Evolutionary conservation across 1,140 invertebrate genomes (phyloP).

Genomic region (Trichogramma pretiosum): DNA sequence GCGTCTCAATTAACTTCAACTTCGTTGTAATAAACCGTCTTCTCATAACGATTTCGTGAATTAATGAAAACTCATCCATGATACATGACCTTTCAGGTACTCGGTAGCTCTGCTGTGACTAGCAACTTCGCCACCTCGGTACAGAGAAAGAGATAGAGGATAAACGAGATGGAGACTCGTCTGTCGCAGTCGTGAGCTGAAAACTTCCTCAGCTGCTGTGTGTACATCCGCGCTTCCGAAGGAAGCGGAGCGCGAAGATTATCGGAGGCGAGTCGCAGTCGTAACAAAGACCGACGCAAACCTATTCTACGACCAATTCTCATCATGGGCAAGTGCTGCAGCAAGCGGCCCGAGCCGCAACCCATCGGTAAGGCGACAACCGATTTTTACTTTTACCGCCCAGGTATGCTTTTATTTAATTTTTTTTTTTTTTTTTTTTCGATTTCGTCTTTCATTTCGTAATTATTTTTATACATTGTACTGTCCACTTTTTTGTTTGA

Average conservation of each 20-base stretch:
- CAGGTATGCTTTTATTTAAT: constrained; percentile 1
- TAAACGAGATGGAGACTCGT: constrained; percentile 31
- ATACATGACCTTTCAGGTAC: no score
- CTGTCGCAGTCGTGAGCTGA: no score
- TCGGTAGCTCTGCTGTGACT: no score
- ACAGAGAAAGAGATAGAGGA: not conserved
- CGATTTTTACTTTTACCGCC: constrained; percentile 4
- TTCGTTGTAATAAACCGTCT: no score
- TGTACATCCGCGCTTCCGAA: constrained; percentile 15
- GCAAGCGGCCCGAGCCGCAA: constrained; percentile 63
- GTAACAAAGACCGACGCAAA: no score
- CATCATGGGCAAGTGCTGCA: constrained; percentile 63
- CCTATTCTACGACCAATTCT: no score
- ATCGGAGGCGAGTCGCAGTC: constrained; percentile 21
- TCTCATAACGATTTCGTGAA: no score
- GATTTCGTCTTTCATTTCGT: not conserved
- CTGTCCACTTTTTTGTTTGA: no score
- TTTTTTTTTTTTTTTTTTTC: no score
- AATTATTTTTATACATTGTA: not conserved
- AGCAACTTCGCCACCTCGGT: constrained; percentile 4
- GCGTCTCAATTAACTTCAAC: no score
- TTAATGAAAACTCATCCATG: no score
- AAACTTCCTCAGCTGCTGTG: no score
- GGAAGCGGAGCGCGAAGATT: constrained; percentile 21
- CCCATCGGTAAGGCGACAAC: constrained; percentile 44